These are phyloP conservation scores for Coremacera marginata DNA, from an alignment of 2,888 invertebrate species.

Conservation along the genomic window DNA sequence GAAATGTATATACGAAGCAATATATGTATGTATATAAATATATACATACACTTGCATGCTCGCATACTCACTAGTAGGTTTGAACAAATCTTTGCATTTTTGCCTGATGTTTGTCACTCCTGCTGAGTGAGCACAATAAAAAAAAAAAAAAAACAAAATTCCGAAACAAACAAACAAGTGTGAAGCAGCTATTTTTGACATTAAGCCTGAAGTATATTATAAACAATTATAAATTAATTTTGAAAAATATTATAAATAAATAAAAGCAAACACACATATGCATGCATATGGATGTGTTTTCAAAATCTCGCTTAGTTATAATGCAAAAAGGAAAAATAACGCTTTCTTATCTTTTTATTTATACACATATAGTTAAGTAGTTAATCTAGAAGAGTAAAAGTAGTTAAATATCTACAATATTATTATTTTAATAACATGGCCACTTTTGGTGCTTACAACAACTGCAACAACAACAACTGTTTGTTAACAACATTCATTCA, in stretches of 20 bases:
- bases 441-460: conserved; percentile 25
- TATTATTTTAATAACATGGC: neutral
- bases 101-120: conserved; percentile 8
- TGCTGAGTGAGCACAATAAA: neutral
- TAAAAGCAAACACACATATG: conserved; percentile 48
- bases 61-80: neutral
- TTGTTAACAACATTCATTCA: conserved; percentile 1
- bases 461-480: conserved; percentile 4
- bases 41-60: neutral
- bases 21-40: conserved; percentile 1
- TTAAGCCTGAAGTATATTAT: neutral
- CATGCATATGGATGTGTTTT: neutral
- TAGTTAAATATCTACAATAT: neutral
- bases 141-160: neutral
- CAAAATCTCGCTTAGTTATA: neutral
- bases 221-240: neutral
- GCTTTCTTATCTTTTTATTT: neutral
- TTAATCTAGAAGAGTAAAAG: neutral
- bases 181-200: conserved; percentile 11
- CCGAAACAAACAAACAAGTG: conserved; percentile 1
- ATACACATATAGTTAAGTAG: conserved; percentile 30
- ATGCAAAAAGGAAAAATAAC: neutral
- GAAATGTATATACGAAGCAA: neutral
- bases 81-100: neutral
- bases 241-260: conserved; percentile 6